Evolutionary conservation across 2,113 vertebrate species (phyloP).

Genomic region (Malaclemys terrapin): DNA sequence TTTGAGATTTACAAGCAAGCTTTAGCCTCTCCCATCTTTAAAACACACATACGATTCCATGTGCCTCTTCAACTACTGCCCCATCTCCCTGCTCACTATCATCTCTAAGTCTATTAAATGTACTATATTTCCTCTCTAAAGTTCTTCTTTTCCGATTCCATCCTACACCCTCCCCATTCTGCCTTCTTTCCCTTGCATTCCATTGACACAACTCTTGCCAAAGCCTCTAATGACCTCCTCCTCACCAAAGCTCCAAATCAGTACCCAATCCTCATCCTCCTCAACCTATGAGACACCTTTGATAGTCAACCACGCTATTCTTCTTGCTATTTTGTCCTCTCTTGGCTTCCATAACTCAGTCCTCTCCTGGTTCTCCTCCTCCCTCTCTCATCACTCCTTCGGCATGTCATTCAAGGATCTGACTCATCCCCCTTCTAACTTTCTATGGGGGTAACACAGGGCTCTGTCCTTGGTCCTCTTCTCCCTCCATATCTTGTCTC

Average conservation of each 20-base stretch:
- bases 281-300: slow-evolving; percentile 12
- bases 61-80: not conserved
- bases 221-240: slow-evolving; percentile 18
- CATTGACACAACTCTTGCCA: not conserved
- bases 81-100: not conserved
- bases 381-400: too few species aligned
- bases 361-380: too few species aligned
- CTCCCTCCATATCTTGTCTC: too few species aligned
- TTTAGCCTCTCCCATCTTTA: not conserved
- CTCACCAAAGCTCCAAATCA: not conserved
- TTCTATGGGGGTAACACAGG: too few species aligned
- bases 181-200: too few species aligned
- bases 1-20: accelerated
- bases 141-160: slow-evolving; percentile 28
- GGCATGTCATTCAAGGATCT: too few species aligned
- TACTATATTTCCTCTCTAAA: not conserved
- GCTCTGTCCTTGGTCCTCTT: too few species aligned
- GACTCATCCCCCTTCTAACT: too few species aligned
- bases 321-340: not conserved
- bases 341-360: not conserved
- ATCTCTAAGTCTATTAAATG: not conserved
- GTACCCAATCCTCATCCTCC: not conserved
- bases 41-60: not conserved
- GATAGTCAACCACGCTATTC: not conserved
- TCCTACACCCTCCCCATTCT: not conserved